Percentiles rank a stretch among this genome's conserved stretches.
phyloP scores from a whole-genome alignment of 2,113 vertebrate genomes.

The Eretmochelys imbricata region DNA sequence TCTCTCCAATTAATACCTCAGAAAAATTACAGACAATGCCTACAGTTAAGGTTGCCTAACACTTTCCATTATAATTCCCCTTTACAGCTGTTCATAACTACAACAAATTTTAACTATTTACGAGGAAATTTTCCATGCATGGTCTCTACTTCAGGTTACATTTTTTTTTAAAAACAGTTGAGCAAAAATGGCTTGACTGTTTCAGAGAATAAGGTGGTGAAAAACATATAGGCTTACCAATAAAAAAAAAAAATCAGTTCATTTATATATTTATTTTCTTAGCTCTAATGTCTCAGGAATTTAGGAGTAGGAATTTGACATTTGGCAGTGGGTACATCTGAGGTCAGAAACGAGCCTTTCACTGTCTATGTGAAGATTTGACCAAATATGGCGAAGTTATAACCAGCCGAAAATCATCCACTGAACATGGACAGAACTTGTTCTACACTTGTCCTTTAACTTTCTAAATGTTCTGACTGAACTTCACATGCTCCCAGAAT shows the following conservation, averaged over 20 bases:
- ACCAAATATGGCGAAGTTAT: background rate
- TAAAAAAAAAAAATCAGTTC: background rate
- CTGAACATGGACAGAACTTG: background rate
- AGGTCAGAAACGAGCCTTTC: background rate
- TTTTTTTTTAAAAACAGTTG: rapidly evolving
- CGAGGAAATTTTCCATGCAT: background rate
- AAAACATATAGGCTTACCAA: background rate
- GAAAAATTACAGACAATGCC: background rate
- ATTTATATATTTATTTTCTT: background rate
- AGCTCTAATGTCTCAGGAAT: background rate
- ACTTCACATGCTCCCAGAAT: background rate
- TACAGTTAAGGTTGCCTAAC: background rate
- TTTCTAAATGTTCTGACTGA: background rate
- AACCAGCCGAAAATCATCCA: background rate
- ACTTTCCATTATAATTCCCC: slow-evolving; percentile 8
- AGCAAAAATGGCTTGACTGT: background rate
- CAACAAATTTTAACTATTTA: background rate
- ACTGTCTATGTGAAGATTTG: background rate
- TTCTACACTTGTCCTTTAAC: background rate
- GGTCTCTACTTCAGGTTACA: background rate
- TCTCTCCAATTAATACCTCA: background rate
- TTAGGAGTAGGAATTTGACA: slow-evolving; percentile 4
- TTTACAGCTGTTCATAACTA: background rate
- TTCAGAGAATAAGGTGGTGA: background rate
- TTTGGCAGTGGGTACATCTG: background rate